Base-by-base conservation (phyloP, 2,113 vertebrate genomes). In the Ictidomys tridecemlineatus region DNA sequence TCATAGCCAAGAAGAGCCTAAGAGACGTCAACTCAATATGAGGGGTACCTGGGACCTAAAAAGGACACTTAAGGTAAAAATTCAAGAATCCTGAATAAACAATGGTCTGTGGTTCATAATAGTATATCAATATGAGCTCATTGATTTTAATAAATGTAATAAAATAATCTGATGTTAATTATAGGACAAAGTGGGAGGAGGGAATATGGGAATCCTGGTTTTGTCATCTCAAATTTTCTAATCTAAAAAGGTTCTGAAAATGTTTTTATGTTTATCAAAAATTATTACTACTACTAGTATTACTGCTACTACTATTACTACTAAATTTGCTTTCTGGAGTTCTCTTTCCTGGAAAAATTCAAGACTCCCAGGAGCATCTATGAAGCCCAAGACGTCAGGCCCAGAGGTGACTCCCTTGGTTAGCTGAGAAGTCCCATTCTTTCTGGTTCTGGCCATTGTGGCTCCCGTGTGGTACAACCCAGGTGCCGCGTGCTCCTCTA, bases 211-310 rank as follows among this genome's bases (percentile, higher is more conserved):
- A 88, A 83, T 83, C 77, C 30, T 85, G 84, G 22, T 22, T 70
- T 26, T 56, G 0, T 77, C 53, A 37, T 86, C 28, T 95, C 18
- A 45, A 24, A 61, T 82, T 94, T 88, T 92, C 74, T 63, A 86
- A 39, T 82, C 17, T 84, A 91, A 93, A 96, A 65, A 12, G 32
- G 20, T 96, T 77, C 67, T 42, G 14, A 91, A 96, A 94, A 92
- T 72, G 22, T 58, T 58, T 51, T 76, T 39, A 69, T 79, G 9
- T 37, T 48, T 88, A 80, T 61, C 93, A 88, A 74, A 95, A 83
- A 9, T 76, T 39, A 42, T 45, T 48, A 28, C 79, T 70, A 7
- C 32, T 70, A 58, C 20, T 58, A 8, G 56, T 58, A 58, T 24
- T 26, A 24, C 18, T 8, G 8, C 5, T 61, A 61, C 5, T 61